phyloP scores from a whole-genome alignment of 2,113 vertebrate species.

The Phaethon lepturus region DNA sequence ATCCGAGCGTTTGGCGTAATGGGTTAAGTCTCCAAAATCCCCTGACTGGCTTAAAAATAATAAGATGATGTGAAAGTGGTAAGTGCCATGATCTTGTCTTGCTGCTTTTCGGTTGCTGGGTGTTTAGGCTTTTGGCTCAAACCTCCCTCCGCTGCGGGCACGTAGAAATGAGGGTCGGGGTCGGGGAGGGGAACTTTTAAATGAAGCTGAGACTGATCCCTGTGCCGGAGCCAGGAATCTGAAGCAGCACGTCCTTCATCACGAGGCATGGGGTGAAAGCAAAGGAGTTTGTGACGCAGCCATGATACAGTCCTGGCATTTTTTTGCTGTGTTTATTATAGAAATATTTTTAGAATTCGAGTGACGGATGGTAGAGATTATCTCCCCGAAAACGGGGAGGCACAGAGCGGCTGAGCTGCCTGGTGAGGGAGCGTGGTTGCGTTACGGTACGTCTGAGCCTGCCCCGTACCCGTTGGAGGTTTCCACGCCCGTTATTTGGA shows the following conservation, averaged over 20 bases:
- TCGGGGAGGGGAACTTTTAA: background rate
- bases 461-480: background rate
- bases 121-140: background rate
- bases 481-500: background rate
- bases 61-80: background rate
- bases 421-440: accelerated
- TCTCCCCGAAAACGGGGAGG: background rate
- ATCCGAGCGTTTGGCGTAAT: background rate
- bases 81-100: background rate
- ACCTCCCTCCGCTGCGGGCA: accelerated
- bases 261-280: background rate
- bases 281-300: background rate
- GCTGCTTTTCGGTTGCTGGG: background rate
- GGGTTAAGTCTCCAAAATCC: slow-evolving; percentile 11
- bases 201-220: background rate
- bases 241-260: background rate
- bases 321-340: background rate
- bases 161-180: background rate
- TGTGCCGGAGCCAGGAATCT: background rate
- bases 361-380: background rate
- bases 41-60: slow-evolving; percentile 3
- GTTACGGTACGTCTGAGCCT: background rate
- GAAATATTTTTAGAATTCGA: background rate
- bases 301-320: accelerated
- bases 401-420: background rate